Evolutionary conservation across 2,888 invertebrate species (phyloP), one percentile per base, ranked within the genome.

Genomic region (Saturnia japonica): DNA sequence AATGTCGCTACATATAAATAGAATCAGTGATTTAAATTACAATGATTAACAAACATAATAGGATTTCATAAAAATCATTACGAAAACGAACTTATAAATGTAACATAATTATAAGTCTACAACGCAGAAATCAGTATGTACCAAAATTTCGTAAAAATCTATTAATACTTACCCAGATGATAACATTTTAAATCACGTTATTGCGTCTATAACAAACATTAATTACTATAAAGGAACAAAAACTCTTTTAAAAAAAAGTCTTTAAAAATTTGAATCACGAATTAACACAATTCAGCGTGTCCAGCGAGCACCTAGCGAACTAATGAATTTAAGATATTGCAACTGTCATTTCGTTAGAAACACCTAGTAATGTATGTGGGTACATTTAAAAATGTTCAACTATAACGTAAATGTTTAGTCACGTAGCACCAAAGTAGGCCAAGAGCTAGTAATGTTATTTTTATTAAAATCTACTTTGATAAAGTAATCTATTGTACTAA

Each of bases 141-240:
- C 9, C 0, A 60, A 60, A 60, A 60, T 25, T n/a, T n/a, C 14
- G 28, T 60, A 60, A 34, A 34, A 57, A 68, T 72, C 4, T 60
- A 60, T 14, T 25, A 64, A 74, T 60, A 73, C 92, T 90, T 82
- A 93, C 93, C 92, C 89, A 64, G 88, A 83, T 74, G 88, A 77
- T 78, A 91, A 78, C 91, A 92, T 93, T 77, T 78, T 87, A 74
- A 74, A 73, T 74, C 73, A 74, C 57, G 40, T 77, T 71, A 79
- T 76, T 78, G 75, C 80, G 73, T 70, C 73, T 71, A 75, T 73
- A 3, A 68, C 70, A 80, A 85, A 73, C 85, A 89, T 86, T 76
- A 87, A 87, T 81, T 74, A 71, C 74, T 14, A 74, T 74, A 74
- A 77, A 76, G 75, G 72, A 74, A 75, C 74, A 79, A 70, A 68